These are phyloP conservation scores for Enteromius treurensis DNA, from an alignment of 2,797 vertebrate genomes.

Conservation along the genomic window DNA sequence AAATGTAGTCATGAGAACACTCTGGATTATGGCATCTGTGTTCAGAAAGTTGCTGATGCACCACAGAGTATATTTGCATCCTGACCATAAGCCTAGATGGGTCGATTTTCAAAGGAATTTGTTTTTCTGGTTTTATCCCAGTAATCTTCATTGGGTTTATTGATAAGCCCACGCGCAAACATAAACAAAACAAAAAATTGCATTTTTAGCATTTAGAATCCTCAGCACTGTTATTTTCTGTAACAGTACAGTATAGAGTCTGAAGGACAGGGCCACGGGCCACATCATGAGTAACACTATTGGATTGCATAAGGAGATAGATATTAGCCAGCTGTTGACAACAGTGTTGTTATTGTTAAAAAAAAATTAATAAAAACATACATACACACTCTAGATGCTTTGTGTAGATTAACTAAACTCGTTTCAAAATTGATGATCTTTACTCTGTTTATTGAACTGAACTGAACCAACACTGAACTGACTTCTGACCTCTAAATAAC, in stretches of 20 bases:
- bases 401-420: too few relatives aligned
- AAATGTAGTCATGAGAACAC: constrained; percentile 23
- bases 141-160: background rate
- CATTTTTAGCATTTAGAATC: background rate
- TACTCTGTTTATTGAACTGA: background rate
- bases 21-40: constrained; percentile 28
- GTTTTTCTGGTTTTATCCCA: background rate
- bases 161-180: background rate
- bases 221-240: background rate
- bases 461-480: background rate
- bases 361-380: background rate
- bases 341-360: background rate
- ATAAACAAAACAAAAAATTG: background rate
- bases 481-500: background rate
- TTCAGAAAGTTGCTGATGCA: constrained; percentile 33
- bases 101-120: constrained; percentile 28
- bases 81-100: background rate
- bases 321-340: background rate
- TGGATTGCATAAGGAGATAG: background rate
- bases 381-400: background rate
- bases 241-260: background rate
- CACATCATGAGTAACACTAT: background rate
- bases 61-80: constrained; percentile 22
- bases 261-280: background rate
- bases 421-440: too few relatives aligned